These are phyloP conservation scores for Oligia latruncula DNA, from an alignment of 2,888 invertebrate genomes.

Conservation along the genomic window DNA sequence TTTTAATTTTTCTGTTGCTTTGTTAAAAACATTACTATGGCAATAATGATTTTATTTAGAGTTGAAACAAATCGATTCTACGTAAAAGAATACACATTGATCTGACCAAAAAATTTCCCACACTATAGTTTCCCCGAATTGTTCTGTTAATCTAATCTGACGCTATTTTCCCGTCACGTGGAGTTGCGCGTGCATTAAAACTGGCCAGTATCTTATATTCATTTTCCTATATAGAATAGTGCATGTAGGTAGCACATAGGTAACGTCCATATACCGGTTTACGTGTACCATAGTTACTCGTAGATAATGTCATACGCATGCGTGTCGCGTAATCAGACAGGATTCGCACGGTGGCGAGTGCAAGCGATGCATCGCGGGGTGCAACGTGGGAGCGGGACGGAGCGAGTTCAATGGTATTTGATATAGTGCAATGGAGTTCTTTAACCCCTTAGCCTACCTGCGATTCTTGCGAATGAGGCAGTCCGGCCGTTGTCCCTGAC, in stretches of 20 bases:
- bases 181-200: conserved; percentile 35
- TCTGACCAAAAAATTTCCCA: conserved; percentile 15
- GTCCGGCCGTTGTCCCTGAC: conserved; percentile 89
- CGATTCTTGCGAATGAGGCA: conserved; percentile 89
- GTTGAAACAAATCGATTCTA: not conserved
- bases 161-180: conserved; percentile 53
- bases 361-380: conserved; percentile 82
- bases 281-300: conserved; percentile 78
- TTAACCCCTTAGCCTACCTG: conserved; percentile 91
- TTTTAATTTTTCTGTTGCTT: conserved; percentile 15
- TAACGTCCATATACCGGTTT: conserved; percentile 76
- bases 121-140: conserved; percentile 23
- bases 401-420: conserved; percentile 90
- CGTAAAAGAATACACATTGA: not conserved
- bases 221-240: conserved; percentile 57
- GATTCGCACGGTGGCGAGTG: conserved; percentile 87
- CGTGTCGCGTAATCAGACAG: conserved; percentile 88
- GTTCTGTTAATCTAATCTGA: conserved; percentile 34
- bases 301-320: conserved; percentile 87
- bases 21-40: not conserved
- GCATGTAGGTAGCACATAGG: conserved; percentile 65
- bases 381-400: conserved; percentile 84
- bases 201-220: conserved; percentile 35
- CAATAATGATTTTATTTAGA: not conserved
- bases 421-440: conserved; percentile 90